Conservation (phyloP, 2,888 invertebrate species). For the Zygothrica quintamaculata region DNA sequence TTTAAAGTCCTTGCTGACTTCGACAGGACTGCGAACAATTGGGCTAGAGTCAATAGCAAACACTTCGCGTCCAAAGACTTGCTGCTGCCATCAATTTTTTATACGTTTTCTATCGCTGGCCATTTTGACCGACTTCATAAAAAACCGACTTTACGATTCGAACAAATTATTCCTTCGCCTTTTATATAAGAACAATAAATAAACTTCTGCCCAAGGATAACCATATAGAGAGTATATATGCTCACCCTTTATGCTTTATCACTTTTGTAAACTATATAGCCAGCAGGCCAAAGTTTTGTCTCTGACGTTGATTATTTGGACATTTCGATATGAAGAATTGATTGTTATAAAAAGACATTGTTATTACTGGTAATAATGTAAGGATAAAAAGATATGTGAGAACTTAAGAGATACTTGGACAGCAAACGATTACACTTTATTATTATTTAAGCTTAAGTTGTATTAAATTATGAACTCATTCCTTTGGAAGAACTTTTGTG, state of each 20-base stretch:
- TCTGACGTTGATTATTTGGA: conserved; percentile 31
- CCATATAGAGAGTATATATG: conserved; percentile 1
- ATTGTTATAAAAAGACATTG: conserved; percentile 16
- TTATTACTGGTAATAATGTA: conserved; percentile 4
- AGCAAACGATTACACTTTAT: too few relatives aligned
- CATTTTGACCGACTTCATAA: conserved; percentile 74
- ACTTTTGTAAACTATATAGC: conserved; percentile 39
- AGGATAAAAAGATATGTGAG: not conserved
- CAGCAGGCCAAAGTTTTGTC: conserved; percentile 44
- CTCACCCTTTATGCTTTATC: not conserved
- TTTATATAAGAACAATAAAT: conserved; percentile 59
- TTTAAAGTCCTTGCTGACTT: conserved; percentile 64
- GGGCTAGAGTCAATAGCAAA: not conserved
- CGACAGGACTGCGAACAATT: not conserved
- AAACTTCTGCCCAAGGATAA: conserved; percentile 1
- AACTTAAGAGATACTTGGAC: too few relatives aligned
- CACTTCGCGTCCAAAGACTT: conserved; percentile 41
- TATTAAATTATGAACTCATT: too few relatives aligned
- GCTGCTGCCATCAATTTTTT: conserved; percentile 57
- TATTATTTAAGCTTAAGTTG: too few relatives aligned
- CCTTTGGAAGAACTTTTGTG: too few relatives aligned
- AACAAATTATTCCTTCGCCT: conserved; percentile 44
- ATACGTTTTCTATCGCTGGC: conserved; percentile 74
- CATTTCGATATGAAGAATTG: conserved; percentile 18
- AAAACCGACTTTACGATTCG: conserved; percentile 71